Percentiles rank a stretch among this genome's conserved stretches.
Conservation (phyloP, 2,888 invertebrate species). For the Agelastica alni region DNA sequence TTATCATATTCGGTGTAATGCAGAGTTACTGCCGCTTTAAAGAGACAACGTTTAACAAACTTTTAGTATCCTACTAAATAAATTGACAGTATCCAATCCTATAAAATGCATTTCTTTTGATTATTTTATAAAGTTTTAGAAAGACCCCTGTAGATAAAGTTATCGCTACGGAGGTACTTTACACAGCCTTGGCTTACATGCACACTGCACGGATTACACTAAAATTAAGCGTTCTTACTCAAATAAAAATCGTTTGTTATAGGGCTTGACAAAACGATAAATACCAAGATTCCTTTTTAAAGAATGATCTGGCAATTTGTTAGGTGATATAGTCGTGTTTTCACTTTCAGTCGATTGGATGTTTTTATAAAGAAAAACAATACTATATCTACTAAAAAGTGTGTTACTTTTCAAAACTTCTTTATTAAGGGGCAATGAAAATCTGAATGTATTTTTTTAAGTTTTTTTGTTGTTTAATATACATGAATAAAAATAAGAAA, state of each 20-base stretch:
- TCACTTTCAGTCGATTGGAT: conserved; percentile 14
- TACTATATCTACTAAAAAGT: not conserved
- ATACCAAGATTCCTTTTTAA: conserved; percentile 11
- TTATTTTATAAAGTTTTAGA: not conserved
- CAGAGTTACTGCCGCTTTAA: too few relatives aligned
- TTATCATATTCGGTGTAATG: too few relatives aligned
- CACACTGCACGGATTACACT: conserved; percentile 13
- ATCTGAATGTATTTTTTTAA: too few relatives aligned
- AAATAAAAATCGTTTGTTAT: conserved; percentile 17
- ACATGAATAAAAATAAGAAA: too few relatives aligned
- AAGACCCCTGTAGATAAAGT: conserved; percentile 3
- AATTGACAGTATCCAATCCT: too few relatives aligned
- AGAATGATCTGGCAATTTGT: conserved; percentile 16
- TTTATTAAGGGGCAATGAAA: too few relatives aligned
- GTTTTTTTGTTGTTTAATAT: too few relatives aligned
- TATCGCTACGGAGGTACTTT: conserved; percentile 13
- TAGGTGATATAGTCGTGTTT: conserved; percentile 18
- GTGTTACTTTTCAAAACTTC: too few relatives aligned
- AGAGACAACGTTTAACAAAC: too few relatives aligned
- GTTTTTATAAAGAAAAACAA: too few relatives aligned
- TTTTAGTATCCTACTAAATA: too few relatives aligned
- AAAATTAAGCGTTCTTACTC: conserved; percentile 12
- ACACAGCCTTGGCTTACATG: conserved; percentile 14
- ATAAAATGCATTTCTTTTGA: too few relatives aligned
- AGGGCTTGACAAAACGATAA: conserved; percentile 10